Evolutionary conservation across 2,888 invertebrate genomes (phyloP).

Genomic region (Caenorhabditis sp.): DNA sequence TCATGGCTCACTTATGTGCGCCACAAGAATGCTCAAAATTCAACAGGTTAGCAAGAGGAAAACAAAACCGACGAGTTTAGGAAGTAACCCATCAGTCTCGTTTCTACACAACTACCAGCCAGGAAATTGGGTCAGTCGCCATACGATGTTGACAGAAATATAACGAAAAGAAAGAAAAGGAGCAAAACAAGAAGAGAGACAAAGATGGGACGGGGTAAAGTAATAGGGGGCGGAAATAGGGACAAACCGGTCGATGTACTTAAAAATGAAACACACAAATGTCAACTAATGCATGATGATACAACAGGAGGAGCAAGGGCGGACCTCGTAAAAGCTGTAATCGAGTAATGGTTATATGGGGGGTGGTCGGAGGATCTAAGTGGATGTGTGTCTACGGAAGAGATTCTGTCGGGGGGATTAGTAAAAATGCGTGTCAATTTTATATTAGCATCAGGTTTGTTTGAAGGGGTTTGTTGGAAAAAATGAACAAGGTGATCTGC

Average conservation of each 20-base stretch:
- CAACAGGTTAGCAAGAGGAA: constrained; percentile 50
- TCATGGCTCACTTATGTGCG: constrained; percentile 7
- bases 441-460: constrained; percentile 57
- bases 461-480: neutral
- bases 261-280: constrained; percentile 58
- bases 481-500: constrained; percentile 20
- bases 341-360: constrained; percentile 15
- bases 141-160: constrained; percentile 11
- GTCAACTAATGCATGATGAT: constrained; percentile 56
- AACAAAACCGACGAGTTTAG: neutral
- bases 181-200: neutral
- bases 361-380: constrained; percentile 55
- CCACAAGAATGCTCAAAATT: constrained; percentile 34
- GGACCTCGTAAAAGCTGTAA: constrained; percentile 51
- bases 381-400: constrained; percentile 46
- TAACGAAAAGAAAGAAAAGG: neutral
- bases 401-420: constrained; percentile 55
- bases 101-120: constrained; percentile 59
- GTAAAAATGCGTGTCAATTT: constrained; percentile 56
- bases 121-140: constrained; percentile 52
- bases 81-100: constrained; percentile 10
- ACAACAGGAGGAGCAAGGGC: constrained; percentile 37
- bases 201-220: constrained; percentile 1
- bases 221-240: neutral
- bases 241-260: constrained; percentile 63